Evolutionary conservation across 2,888 invertebrate genomes (phyloP).

Genomic region (Drosophila eohydei): DNA sequence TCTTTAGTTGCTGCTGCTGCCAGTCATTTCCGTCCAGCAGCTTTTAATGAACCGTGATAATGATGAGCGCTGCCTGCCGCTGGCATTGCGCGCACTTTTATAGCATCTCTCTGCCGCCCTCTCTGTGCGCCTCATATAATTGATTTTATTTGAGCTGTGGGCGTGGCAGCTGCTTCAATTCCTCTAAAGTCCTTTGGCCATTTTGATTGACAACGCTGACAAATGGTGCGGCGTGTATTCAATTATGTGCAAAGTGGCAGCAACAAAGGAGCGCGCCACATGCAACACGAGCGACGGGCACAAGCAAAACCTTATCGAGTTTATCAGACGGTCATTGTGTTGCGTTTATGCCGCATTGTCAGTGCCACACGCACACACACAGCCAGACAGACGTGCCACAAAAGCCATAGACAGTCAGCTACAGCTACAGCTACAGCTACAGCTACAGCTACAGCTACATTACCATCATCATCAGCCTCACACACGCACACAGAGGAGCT

Average conservation of each 20-base stretch:
- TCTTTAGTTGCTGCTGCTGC: conserved; percentile 23
- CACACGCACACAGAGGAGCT: not conserved
- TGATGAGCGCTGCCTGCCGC: conserved; percentile 66
- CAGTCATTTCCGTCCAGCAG: conserved; percentile 58
- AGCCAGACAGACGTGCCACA: conserved; percentile 20
- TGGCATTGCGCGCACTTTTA: conserved; percentile 40
- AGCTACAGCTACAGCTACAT: conserved; percentile 33
- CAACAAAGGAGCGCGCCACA: conserved; percentile 48
- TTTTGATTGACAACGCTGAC: conserved; percentile 75
- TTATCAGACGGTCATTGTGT: conserved; percentile 66
- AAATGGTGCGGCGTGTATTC: conserved; percentile 70
- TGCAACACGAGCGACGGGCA: conserved; percentile 20
- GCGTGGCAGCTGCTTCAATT: conserved; percentile 19
- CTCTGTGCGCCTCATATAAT: conserved; percentile 48
- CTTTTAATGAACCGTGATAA: conserved; percentile 83
- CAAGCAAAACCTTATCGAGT: conserved; percentile 58
- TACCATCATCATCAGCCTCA: conserved; percentile 36
- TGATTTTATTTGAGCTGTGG: conserved; percentile 60
- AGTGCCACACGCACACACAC: conserved; percentile 33
- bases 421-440: conserved; percentile 23
- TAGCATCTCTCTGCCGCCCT: conserved; percentile 2
- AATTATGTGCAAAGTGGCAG: conserved; percentile 55
- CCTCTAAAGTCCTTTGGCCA: conserved; percentile 32
- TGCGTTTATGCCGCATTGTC: conserved; percentile 57
- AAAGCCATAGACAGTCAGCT: conserved; percentile 23